Conservation (phyloP, 2,888 invertebrate genomes). For the Megaustenia siamemsis region DNA sequence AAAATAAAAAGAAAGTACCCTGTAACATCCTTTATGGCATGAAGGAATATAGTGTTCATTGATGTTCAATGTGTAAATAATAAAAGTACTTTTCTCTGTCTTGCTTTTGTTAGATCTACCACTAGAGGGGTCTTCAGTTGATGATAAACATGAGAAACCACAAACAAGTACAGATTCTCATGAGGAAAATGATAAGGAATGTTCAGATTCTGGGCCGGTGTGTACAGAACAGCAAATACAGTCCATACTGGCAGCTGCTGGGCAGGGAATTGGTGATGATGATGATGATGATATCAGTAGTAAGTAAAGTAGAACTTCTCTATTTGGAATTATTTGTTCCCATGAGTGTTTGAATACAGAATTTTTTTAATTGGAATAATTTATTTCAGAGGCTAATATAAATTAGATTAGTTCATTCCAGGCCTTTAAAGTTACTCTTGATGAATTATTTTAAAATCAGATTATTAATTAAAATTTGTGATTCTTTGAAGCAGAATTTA, state of each 20-base stretch:
- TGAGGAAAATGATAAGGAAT: constrained; percentile 19
- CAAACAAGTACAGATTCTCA: background rate
- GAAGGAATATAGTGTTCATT: too few species aligned
- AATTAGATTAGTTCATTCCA: too few species aligned
- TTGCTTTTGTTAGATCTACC: constrained; percentile 37
- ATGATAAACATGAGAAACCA: constrained; percentile 10
- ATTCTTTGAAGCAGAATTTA: too few species aligned
- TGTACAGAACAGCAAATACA: constrained; percentile 52
- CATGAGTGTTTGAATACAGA: background rate
- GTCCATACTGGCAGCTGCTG: constrained; percentile 52
- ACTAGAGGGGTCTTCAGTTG: constrained; percentile 39
- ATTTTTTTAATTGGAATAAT: background rate
- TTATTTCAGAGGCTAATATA: too few species aligned
- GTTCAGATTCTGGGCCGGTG: constrained; percentile 7
- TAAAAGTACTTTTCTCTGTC: too few species aligned
- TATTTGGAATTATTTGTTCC: background rate
- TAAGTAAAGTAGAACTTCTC: background rate
- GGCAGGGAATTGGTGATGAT: constrained; percentile 43
- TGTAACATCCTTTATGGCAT: too few species aligned
- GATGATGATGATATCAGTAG: constrained; percentile 48
- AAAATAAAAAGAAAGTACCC: too few species aligned
- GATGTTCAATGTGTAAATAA: too few species aligned
- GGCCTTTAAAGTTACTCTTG: too few species aligned
- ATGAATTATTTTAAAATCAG: too few species aligned
- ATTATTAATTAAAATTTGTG: too few species aligned